These are phyloP conservation scores for Apteryx owenii DNA, from an alignment of 2,113 vertebrate genomes.

Conservation along the genomic window DNA sequence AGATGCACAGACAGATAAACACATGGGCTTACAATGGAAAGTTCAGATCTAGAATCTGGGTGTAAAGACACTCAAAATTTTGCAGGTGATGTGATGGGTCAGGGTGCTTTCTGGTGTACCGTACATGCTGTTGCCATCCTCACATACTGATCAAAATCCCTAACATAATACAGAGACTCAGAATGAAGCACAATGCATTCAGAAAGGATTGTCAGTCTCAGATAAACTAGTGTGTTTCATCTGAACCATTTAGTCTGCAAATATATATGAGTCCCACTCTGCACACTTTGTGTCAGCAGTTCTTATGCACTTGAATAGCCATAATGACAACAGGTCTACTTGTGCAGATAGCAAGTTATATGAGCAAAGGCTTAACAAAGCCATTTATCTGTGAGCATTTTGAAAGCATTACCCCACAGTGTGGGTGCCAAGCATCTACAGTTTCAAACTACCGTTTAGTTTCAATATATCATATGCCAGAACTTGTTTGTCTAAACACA, in stretches of 20 bases:
- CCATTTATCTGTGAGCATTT: constrained; percentile 29
- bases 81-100: background rate
- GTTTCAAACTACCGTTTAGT: constrained; percentile 38
- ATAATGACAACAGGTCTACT: background rate
- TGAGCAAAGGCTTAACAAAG: constrained; percentile 33
- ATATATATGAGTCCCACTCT: background rate
- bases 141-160: background rate
- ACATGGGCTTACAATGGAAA: background rate
- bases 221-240: background rate
- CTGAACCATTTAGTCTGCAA: background rate
- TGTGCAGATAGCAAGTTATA: background rate
- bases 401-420: background rate
- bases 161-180: background rate
- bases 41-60: background rate
- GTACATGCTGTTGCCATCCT: background rate
- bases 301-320: background rate
- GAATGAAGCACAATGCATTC: background rate
- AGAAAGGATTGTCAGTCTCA: background rate
- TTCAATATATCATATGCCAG: constrained; percentile 37
- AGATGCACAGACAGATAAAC: background rate
- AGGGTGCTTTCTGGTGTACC: background rate
- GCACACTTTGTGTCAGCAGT: background rate
- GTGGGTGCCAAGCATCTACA: background rate
- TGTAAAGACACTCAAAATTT: background rate
- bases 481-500: constrained; percentile 59